phyloP scores from a whole-genome alignment of 2,888 invertebrate genomes.

The Athalia cordata region DNA sequence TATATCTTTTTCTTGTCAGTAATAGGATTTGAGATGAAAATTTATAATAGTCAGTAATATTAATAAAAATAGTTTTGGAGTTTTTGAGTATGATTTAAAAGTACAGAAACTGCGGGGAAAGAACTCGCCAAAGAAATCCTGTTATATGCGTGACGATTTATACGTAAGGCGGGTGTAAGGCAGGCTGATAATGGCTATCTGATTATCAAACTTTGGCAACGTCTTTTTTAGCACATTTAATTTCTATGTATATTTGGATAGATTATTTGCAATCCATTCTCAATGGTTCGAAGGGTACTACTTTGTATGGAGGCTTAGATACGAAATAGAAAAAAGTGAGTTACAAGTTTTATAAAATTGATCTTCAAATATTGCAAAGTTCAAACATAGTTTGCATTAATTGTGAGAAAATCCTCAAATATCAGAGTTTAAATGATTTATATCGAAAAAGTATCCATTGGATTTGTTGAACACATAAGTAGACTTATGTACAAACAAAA shows the following conservation, averaged over 20 bases:
- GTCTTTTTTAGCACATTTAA: not conserved
- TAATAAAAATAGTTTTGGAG: not conserved
- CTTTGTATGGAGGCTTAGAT: constrained; percentile 21
- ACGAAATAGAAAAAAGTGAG: constrained; percentile 27
- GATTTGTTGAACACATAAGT: not conserved
- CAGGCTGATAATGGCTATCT: constrained; percentile 37
- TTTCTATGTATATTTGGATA: constrained; percentile 29
- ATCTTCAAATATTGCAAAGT: not conserved
- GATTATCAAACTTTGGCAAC: constrained; percentile 41
- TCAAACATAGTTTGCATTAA: not conserved
- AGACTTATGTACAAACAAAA: not conserved
- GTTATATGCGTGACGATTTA: not conserved
- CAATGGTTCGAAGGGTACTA: constrained; percentile 15
- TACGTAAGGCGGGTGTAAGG: constrained; percentile 42
- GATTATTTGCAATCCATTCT: constrained; percentile 35
- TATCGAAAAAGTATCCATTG: constrained; percentile 17
- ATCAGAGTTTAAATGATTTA: not conserved
- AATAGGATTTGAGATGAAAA: too few species aligned
- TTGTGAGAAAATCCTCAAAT: constrained; percentile 10
- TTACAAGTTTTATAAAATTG: constrained; percentile 15
- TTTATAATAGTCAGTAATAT: too few species aligned
- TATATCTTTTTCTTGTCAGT: too few species aligned
- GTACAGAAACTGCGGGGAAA: not conserved
- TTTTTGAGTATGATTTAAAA: not conserved
- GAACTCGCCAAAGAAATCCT: constrained; percentile 21